Percentiles rank a stretch among this genome's conserved stretches.
Evolutionary conservation across 35 echinoderm and acorn worm species (phyloP).

Genomic region (Diadema setosum): DNA sequence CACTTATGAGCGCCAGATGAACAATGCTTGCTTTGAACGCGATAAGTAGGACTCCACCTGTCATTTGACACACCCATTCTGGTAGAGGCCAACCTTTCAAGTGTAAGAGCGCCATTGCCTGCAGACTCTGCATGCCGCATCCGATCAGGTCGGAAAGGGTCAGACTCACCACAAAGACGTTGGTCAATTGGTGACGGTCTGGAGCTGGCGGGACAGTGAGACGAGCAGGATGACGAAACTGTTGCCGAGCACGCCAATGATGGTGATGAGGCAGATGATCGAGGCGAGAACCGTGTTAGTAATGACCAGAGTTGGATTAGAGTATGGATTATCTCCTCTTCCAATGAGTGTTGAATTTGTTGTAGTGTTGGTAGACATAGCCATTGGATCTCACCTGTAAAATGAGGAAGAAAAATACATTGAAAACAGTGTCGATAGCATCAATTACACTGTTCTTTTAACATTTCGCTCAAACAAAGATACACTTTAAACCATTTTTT

Average conservation of each 20-base stretch:
- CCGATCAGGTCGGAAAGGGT: slow-evolving; percentile 71
- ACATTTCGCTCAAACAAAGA: too few species aligned
- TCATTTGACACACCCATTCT: slow-evolving; percentile 50
- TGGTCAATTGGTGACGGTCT: slow-evolving; percentile 87
- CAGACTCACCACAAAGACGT: slow-evolving; percentile 91
- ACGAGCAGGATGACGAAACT: slow-evolving; percentile 71
- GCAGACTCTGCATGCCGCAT: slow-evolving; percentile 51
- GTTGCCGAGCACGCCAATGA: slow-evolving; percentile 83
- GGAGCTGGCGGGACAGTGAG: slow-evolving; percentile 55
- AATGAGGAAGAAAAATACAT: too few species aligned
- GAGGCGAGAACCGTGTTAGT: slow-evolving; percentile 26
- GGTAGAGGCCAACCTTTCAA: slow-evolving; percentile 57
- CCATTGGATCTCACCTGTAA: too few species aligned
- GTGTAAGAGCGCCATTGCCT: slow-evolving; percentile 55
- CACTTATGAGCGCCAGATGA: slow-evolving; percentile 70
- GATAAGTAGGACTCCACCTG: slow-evolving; percentile 63
- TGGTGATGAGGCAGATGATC: slow-evolving; percentile 25
- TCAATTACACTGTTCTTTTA: too few species aligned
- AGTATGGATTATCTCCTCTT: too few species aligned
- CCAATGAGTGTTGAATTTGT: too few species aligned
- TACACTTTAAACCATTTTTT: too few species aligned
- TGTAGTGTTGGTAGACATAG: too few species aligned
- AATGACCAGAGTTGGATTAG: neutral
- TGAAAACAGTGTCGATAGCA: too few species aligned
- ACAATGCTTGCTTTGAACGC: slow-evolving; percentile 77